Percentiles rank a stretch among this genome's conserved stretches.
These are phyloP conservation scores for Thumatha senex DNA, from an alignment of 2,888 invertebrate species.

Conservation along the genomic window DNA sequence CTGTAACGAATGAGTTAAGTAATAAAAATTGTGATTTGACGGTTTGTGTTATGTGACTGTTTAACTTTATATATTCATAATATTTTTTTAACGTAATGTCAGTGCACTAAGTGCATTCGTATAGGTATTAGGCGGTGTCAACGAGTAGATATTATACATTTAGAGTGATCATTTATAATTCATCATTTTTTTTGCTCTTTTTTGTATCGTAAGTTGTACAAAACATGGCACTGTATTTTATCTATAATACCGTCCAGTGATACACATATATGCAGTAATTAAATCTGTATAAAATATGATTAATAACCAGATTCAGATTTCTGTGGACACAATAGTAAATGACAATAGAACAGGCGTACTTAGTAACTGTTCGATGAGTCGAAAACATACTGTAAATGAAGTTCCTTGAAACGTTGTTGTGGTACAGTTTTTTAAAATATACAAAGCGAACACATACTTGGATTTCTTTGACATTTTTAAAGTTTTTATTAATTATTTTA, in stretches of 20 bases:
- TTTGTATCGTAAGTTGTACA: conserved; percentile 44
- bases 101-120: conserved; percentile 77
- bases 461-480: conserved; percentile 28
- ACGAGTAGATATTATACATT: conserved; percentile 60
- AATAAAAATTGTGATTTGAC: conserved; percentile 60
- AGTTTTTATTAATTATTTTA: conserved; percentile 42
- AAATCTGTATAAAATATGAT: conserved; percentile 29
- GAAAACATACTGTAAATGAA: conserved; percentile 43
- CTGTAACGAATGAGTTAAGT: conserved; percentile 42
- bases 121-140: conserved; percentile 63
- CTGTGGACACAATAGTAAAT: conserved; percentile 36
- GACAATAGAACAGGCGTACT: conserved; percentile 34
- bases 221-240: conserved; percentile 63
- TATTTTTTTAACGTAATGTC: conserved; percentile 54
- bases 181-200: conserved; percentile 52
- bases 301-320: conserved; percentile 36
- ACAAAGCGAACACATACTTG: conserved; percentile 32
- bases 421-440: conserved; percentile 57
- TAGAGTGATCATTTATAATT: conserved; percentile 50
- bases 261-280: conserved; percentile 42
- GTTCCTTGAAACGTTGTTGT: conserved; percentile 69
- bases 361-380: conserved; percentile 34
- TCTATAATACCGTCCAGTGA: conserved; percentile 80
- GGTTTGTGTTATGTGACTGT: conserved; percentile 65
- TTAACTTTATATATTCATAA: conserved; percentile 51